Percentiles rank a stretch among this genome's conserved stretches.
phyloP scores from a whole-genome alignment of 2,113 vertebrate genomes.

The Crotalus tigris region DNA sequence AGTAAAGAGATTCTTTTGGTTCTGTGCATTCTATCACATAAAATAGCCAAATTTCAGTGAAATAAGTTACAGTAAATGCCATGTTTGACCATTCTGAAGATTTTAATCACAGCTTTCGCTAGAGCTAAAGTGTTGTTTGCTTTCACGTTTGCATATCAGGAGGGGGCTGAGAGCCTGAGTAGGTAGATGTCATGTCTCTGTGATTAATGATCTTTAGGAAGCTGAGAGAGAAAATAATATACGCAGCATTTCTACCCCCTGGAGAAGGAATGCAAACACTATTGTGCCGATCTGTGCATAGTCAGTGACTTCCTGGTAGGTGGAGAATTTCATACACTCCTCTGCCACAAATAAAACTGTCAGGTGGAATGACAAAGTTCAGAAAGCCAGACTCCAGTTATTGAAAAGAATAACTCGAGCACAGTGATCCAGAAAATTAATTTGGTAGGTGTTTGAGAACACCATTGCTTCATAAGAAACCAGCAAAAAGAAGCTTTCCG shows the following conservation, averaged over 20 bases:
- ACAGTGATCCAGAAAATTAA: slow-evolving; percentile 85
- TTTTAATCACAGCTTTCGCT: slow-evolving; percentile 66
- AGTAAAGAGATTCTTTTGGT: not conserved
- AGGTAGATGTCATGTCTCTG: slow-evolving; percentile 76
- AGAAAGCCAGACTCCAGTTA: slow-evolving; percentile 70
- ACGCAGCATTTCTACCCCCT: slow-evolving; percentile 77
- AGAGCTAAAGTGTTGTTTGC: slow-evolving; percentile 62
- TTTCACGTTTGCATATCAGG: slow-evolving; percentile 72
- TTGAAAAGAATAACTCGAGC: slow-evolving; percentile 77
- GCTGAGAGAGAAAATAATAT: slow-evolving; percentile 71
- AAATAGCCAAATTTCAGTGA: slow-evolving; percentile 37
- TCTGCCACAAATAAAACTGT: slow-evolving; percentile 82
- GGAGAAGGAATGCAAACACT: slow-evolving; percentile 78
- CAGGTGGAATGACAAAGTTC: slow-evolving; percentile 76
- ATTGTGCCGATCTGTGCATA: slow-evolving; percentile 76
- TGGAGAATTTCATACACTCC: slow-evolving; percentile 82
- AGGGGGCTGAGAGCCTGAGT: slow-evolving; percentile 75
- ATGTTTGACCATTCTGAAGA: slow-evolving; percentile 56
- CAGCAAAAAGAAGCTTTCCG: slow-evolving; percentile 66
- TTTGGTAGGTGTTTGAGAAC: slow-evolving; percentile 73
- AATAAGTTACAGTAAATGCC: slow-evolving; percentile 32
- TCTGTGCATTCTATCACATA: slow-evolving; percentile 3
- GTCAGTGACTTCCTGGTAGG: slow-evolving; percentile 78
- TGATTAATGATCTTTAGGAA: slow-evolving; percentile 83
- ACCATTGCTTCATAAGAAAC: slow-evolving; percentile 70